Evolutionary conservation across 2,888 invertebrate genomes (phyloP).

Genomic region (Microplitis deprimator): DNA sequence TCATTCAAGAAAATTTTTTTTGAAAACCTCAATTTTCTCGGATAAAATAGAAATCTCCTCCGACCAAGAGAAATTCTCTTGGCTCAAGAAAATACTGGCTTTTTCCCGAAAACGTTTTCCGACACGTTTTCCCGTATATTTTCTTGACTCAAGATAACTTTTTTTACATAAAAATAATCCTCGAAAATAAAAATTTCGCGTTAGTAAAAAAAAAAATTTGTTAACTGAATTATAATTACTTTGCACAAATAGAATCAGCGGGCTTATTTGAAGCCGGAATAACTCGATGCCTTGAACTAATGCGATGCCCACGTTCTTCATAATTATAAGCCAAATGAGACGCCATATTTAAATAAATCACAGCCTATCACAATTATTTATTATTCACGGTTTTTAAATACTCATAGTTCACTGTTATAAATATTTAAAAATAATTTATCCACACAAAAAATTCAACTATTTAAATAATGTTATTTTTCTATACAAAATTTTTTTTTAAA

Average conservation of each 20-base stretch:
- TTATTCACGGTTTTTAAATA: not conserved
- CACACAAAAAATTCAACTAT: too few species aligned
- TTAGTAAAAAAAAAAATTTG: conserved; percentile 12
- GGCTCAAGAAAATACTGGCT: too few species aligned
- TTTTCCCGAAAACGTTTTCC: too few species aligned
- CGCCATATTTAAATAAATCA: conserved; percentile 58
- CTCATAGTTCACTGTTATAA: conserved; percentile 7
- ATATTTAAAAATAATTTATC: not conserved
- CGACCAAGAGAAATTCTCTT: too few species aligned
- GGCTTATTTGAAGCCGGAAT: conserved; percentile 60
- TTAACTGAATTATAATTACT: conserved; percentile 46
- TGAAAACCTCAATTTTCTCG: too few species aligned
- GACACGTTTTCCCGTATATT: too few species aligned
- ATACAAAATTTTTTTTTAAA: not conserved
- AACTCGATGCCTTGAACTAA: conserved; percentile 59
- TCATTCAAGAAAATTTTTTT: too few species aligned
- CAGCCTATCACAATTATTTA: conserved; percentile 47
- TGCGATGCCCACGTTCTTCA: conserved; percentile 66
- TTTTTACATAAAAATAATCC: too few species aligned
- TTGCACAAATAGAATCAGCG: conserved; percentile 62
- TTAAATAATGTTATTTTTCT: not conserved
- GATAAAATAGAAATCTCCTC: too few species aligned
- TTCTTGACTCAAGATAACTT: too few species aligned
- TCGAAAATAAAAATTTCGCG: not conserved
- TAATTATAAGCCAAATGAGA: conserved; percentile 66